Evolutionary conservation across 2,113 vertebrate species (phyloP).

Genomic region (Carettochelys insculpta): DNA sequence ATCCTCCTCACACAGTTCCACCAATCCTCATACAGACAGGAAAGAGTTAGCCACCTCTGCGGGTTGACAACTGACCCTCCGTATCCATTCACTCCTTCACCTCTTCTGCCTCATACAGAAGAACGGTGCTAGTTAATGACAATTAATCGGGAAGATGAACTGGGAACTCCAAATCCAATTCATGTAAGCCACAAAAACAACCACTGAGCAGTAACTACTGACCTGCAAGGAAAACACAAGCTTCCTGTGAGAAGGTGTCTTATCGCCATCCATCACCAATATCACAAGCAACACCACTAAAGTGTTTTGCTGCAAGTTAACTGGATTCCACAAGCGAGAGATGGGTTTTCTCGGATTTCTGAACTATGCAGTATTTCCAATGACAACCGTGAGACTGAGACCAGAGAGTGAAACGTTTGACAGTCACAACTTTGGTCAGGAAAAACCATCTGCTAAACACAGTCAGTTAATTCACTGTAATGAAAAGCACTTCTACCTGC

Average conservation of each 20-base stretch:
- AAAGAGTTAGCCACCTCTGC: not conserved
- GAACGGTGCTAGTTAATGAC: not conserved
- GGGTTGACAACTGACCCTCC: not conserved
- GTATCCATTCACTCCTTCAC: not conserved
- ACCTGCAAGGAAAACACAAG: not conserved
- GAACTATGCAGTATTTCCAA: not conserved
- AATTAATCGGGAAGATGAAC: not conserved
- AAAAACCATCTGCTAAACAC: slow-evolving; percentile 48
- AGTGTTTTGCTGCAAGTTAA: slow-evolving; percentile 22
- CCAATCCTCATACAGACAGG: not conserved
- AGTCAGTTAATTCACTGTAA: slow-evolving; percentile 59
- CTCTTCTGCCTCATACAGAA: not conserved
- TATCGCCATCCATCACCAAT: not conserved
- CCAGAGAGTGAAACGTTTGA: not conserved
- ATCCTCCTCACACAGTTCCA: not conserved
- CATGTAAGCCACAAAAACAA: not conserved
- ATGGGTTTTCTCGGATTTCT: slow-evolving; percentile 25
- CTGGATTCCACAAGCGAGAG: slow-evolving; percentile 3
- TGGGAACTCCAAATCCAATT: not conserved
- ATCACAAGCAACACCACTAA: not conserved
- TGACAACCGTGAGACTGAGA: slow-evolving; percentile 23
- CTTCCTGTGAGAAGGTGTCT: not conserved
- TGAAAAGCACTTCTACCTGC: slow-evolving; percentile 43
- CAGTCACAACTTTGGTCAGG: not conserved
- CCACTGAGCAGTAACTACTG: not conserved